Percentiles rank a stretch among this genome's conserved stretches.
Conservation (phyloP, 2,797 vertebrate species). For the Sebastes iracundus region DNA sequence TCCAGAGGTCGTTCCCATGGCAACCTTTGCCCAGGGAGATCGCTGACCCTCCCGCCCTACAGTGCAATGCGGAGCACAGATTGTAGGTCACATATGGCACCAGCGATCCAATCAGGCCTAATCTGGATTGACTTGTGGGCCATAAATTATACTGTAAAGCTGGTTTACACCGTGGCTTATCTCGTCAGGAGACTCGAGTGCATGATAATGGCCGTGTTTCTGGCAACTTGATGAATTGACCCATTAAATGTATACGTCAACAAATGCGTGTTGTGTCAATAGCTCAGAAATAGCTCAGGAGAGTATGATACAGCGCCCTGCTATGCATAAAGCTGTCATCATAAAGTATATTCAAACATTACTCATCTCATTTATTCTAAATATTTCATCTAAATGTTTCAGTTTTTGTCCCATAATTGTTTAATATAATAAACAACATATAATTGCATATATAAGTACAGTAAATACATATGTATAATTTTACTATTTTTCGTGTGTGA, state of each 20-base stretch:
- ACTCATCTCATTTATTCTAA: background rate
- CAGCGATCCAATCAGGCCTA: slow-evolving; percentile 78
- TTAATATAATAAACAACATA: background rate
- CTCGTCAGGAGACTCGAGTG: slow-evolving; percentile 47
- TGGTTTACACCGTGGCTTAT: slow-evolving; percentile 72
- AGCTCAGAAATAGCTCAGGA: slow-evolving; percentile 6
- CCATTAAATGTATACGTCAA: slow-evolving; percentile 64
- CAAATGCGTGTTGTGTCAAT: slow-evolving; percentile 48
- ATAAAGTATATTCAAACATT: background rate
- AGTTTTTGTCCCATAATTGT: background rate
- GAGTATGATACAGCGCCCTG: background rate
- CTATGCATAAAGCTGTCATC: background rate
- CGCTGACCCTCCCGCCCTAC: slow-evolving; percentile 75
- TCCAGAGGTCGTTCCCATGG: slow-evolving; percentile 88
- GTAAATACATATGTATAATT: background rate
- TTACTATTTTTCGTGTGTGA: background rate
- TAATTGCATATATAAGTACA: background rate
- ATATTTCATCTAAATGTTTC: background rate
- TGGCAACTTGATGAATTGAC: slow-evolving; percentile 53
- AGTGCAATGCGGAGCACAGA: slow-evolving; percentile 68
- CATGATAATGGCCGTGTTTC: slow-evolving; percentile 56
- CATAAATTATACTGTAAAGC: slow-evolving; percentile 82
- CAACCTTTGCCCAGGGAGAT: slow-evolving; percentile 84
- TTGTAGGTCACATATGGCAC: slow-evolving; percentile 88
- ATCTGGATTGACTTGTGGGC: slow-evolving; percentile 83